Evolutionary conservation across 2,888 invertebrate genomes (phyloP).

Genomic region (Drosophila nr. medialis): DNA sequence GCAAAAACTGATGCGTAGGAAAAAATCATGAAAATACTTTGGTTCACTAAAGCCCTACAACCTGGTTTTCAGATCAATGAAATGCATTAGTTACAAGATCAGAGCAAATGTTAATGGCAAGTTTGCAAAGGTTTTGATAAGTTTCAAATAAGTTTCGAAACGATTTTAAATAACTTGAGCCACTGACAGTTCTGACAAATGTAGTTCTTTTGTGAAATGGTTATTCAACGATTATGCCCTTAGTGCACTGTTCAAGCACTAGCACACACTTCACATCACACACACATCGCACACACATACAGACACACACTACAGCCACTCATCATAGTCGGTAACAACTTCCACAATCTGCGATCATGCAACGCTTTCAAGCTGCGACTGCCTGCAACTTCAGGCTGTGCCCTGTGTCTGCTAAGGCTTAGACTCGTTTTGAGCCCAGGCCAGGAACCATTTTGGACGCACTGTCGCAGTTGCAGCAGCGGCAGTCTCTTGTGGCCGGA

Average conservation of each 20-base stretch:
- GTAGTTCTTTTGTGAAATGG: neutral
- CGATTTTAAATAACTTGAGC: neutral
- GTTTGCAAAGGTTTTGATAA: neutral
- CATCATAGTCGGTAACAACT: constrained; percentile 21
- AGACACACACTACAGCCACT: neutral
- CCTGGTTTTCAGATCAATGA: neutral
- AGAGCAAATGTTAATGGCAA: neutral
- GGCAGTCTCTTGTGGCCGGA: constrained; percentile 43
- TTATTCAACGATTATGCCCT: constrained; percentile 35
- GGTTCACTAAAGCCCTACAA: neutral
- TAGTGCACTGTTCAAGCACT: constrained; percentile 11
- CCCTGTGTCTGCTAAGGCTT: constrained; percentile 9
- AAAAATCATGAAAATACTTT: neutral
- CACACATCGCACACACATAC: neutral
- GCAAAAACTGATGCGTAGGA: neutral
- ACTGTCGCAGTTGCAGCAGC: constrained; percentile 20
- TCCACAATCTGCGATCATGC: constrained; percentile 38
- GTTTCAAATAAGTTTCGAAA: neutral
- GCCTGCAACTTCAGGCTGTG: constrained; percentile 16
- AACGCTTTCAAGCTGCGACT: constrained; percentile 24
- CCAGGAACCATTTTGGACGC: constrained; percentile 3
- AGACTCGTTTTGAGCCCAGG: constrained; percentile 10
- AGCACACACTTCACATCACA: constrained; percentile 5
- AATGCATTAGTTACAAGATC: neutral
- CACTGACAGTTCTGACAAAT: no score